phyloP scores from a whole-genome alignment of 2,888 invertebrate species.

The Tridacna gigas region DNA sequence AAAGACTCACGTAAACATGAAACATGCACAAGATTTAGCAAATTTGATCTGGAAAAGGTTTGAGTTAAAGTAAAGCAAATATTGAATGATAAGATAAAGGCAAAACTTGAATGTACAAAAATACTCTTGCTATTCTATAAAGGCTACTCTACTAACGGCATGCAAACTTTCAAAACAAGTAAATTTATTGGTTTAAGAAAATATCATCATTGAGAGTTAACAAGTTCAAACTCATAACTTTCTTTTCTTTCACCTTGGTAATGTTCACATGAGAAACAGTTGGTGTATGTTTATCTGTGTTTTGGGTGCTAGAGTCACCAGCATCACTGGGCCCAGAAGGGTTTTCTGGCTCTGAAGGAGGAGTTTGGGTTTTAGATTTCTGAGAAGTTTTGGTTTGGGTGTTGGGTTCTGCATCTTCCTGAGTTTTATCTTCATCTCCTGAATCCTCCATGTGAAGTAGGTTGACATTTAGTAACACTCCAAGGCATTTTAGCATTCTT shows the following conservation, averaged over 20 bases:
- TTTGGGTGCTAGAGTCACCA: constrained; percentile 6
- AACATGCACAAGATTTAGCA: too few relatives aligned
- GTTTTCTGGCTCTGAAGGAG: constrained; percentile 25
- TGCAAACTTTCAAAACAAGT: too few relatives aligned
- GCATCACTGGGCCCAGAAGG: not conserved
- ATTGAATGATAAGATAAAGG: too few relatives aligned
- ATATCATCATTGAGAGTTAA: too few relatives aligned
- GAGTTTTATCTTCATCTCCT: constrained; percentile 7
- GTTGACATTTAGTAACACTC: constrained; percentile 89
- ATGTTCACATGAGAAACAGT: not conserved
- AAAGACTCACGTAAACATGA: too few relatives aligned
- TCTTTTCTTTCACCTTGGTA: constrained; percentile 10
- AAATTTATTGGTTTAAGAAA: too few relatives aligned
- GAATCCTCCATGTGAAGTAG: constrained; percentile 69
- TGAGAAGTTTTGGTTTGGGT: not conserved
- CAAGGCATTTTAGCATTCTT: constrained; percentile 89
- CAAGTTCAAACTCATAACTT: too few relatives aligned
- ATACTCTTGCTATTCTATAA: too few relatives aligned
- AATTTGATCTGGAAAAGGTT: too few relatives aligned
- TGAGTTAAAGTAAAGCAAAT: too few relatives aligned
- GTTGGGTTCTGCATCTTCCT: not conserved
- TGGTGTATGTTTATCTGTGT: constrained; percentile 7
- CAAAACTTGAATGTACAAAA: too few relatives aligned
- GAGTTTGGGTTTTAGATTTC: constrained; percentile 21
- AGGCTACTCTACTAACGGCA: too few relatives aligned